These are phyloP conservation scores for Andrena marginata DNA, from an alignment of 2,888 invertebrate species.

Conservation along the genomic window DNA sequence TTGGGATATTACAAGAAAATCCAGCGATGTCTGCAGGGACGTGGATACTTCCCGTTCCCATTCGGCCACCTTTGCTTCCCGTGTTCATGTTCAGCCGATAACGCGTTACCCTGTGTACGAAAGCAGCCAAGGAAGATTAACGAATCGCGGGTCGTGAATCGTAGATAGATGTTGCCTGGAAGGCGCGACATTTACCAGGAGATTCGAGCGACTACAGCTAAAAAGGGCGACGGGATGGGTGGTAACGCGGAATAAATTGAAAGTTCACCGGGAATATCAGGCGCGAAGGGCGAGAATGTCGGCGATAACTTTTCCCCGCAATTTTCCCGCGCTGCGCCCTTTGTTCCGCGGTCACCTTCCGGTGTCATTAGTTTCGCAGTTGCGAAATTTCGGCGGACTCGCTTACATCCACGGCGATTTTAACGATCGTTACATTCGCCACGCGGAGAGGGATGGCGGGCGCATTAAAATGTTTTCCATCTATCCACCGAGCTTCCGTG, in stretches of 20 bases:
- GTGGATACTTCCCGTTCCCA: background rate
- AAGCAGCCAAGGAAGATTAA: conserved; percentile 15
- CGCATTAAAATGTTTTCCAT: conserved; percentile 41
- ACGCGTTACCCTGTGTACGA: background rate
- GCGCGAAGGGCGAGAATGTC: conserved; percentile 57
- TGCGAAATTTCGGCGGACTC: conserved; percentile 42
- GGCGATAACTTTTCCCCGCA: conserved; percentile 61
- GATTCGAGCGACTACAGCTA: conserved; percentile 45
- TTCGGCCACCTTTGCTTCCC: background rate
- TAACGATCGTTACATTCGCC: conserved; percentile 37
- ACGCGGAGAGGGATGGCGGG: background rate
- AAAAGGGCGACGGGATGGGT: background rate
- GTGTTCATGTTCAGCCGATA: background rate
- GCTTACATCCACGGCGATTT: conserved; percentile 25
- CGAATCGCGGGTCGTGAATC: conserved; percentile 25
- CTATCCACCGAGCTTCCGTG: background rate
- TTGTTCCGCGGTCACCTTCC: conserved; percentile 52
- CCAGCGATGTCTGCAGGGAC: background rate
- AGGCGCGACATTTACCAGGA: conserved; percentile 60
- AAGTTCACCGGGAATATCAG: conserved; percentile 66
- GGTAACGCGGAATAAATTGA: conserved; percentile 64
- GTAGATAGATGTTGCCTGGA: conserved; percentile 20
- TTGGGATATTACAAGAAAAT: background rate
- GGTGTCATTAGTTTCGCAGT: conserved; percentile 60
- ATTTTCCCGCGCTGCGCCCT: conserved; percentile 47